Evolutionary conservation across 2,888 invertebrate genomes (phyloP), one percentile per base, ranked within the genome.

Genomic region (Sesia apiformis): DNA sequence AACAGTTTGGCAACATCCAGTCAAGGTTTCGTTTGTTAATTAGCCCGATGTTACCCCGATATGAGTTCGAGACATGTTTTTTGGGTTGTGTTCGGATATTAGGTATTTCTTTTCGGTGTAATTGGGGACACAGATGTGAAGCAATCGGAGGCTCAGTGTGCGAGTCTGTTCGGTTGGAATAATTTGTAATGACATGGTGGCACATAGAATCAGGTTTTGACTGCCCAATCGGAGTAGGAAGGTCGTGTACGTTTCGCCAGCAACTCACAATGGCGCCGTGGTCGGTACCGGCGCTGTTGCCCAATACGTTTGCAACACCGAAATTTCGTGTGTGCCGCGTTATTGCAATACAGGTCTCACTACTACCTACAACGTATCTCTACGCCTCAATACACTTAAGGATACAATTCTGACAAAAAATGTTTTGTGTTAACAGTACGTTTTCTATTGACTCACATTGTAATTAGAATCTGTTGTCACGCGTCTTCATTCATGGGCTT

Each of bases 261-360:
- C 76, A 75, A 68, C 81, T 78, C 80, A 86, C 87, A 86, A 85
- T 86, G 84, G 81, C 78, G 72, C 62, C 64, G 74, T 70, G 73
- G 76, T 70, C 74, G 76, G 76, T 72, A 77, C 74, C 75, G 67
- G 70, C 69, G 69, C 63, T 7, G 69, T 86, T 84, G 82, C 85
- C 71, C 80, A 86, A 87, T 72, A 60, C 65, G 82, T 81, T 86
- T 85, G 84, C 86, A 84, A 86, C 86, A 84, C 76, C 78, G 71
- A 82, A 84, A 84, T 84, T 86, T 87, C 85, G 84, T 86, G 83
- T 84, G 84, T 84, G 84, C 72, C 67, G 71, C 83, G 71, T 83
- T 84, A 78, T 79, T 67, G 78, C 85, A 84, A 81, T 70, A 70
- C 72, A 70, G 75, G 71, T 70, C 73, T 69, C 71, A 72, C 65